Base-by-base conservation (phyloP, 2,888 invertebrate genomes). In the Smittia sp. region DNA sequence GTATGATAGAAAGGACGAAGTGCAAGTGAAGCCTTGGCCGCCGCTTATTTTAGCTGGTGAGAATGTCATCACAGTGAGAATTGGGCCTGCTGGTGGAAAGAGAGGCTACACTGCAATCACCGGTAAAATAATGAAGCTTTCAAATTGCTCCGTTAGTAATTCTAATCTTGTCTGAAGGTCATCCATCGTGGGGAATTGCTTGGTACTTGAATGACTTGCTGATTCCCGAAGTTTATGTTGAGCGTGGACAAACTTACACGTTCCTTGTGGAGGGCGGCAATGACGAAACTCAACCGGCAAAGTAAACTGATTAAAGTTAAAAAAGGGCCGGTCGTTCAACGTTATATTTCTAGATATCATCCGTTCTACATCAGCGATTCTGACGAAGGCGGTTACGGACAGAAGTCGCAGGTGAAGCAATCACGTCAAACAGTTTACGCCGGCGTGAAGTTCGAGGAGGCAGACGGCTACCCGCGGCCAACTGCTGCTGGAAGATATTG, bases 181-280 rank as follows among this genome's bases (percentile, higher is more conserved):
- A 87, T 77, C 90, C 92, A 4, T 91, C 92, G 0, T 94, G 94
- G 93, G 94, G 94, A 74, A 92, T 95, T 76, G 92, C 93, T 18
- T 96, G 94, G 94, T 96, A 94, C 84, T 89, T 96, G 79, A 95
- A 96, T 82, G 94, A 94, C 78, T 85, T 89, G 76, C 86, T 96
- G 20, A 93, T 95, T 76, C 96, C 96, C 0, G 95, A 96, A 83
- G 84, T 96, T 32, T 91, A 90, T 70, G 91, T 96, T 75, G 93
- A 94, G 80, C 85, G 95, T 63, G 95, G 94, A 1, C 87, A 90
- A 79, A 93, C 90, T 0, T 95, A 96, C 83, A 91, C 89, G 38
- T 96, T 96, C 81, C 81, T 87, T 24, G 90, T 96, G 0, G 95
- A 96, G 82, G 94, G 94, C 46, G 93, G 94, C 7, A 88, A 90